Conservation (phyloP, 1,140 invertebrate species). For the Brachionus rotundiformis region DNA sequence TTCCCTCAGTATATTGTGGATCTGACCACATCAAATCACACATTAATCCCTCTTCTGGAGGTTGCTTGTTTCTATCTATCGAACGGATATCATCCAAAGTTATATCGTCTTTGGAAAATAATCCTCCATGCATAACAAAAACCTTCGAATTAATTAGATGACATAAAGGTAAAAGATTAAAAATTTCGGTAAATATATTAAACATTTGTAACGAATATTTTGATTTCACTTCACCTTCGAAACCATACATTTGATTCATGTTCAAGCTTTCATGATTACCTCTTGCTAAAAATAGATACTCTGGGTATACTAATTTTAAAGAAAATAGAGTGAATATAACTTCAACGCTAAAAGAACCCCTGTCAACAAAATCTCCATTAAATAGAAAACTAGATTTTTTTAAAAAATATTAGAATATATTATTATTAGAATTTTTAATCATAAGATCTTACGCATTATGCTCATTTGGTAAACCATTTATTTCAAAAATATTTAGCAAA, state of each 20-base stretch:
- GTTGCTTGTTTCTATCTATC: constrained; percentile 87
- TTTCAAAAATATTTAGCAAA: constrained; percentile 92
- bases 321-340: constrained; percentile 97
- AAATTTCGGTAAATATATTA: constrained; percentile 95
- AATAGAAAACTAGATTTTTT: constrained; percentile 71
- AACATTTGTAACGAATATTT: constrained; percentile 91
- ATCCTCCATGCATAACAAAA: constrained; percentile 89
- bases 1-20: constrained; percentile 82
- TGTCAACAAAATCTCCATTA: constrained; percentile 98
- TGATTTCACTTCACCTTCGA: constrained; percentile 92
- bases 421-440: neutral
- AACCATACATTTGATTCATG: constrained; percentile 99
- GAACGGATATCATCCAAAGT: constrained; percentile 84
- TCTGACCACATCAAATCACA: constrained; percentile 97
- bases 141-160: constrained; percentile 91
- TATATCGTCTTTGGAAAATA: constrained; percentile 84
- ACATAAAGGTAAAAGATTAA: constrained; percentile 91
- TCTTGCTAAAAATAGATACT: constrained; percentile 96
- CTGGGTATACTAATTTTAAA: constrained; percentile 92
- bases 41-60: constrained; percentile 90
- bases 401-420: neutral
- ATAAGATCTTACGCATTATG: constrained; percentile 69
- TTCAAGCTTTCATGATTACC: constrained; percentile 96
- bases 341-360: constrained; percentile 98
- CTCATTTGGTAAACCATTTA: constrained; percentile 91